Percentiles rank a stretch among this genome's conserved stretches.
Evolutionary conservation across 2,113 vertebrate genomes (phyloP).

Genomic region (Callithrix jacchus): DNA sequence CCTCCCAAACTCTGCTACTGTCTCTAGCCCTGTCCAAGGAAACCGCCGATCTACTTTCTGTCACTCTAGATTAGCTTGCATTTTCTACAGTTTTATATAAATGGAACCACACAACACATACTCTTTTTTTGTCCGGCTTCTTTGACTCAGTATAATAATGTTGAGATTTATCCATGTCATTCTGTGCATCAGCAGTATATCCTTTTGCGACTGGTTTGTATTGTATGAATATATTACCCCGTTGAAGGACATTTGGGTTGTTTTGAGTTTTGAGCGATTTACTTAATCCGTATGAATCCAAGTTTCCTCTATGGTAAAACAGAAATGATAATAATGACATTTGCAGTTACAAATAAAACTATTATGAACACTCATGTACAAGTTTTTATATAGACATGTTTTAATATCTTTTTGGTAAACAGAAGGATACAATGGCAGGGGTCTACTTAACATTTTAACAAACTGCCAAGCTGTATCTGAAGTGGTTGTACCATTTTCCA

Average conservation of each 20-base stretch:
- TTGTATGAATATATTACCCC: not conserved
- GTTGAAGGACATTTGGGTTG: not conserved
- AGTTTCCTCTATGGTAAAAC: too few species aligned
- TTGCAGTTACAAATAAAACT: not conserved
- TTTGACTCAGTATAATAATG: not conserved
- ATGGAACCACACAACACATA: not conserved
- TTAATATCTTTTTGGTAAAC: slow-evolving; percentile 19
- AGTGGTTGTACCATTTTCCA: not conserved
- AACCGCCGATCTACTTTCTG: not conserved
- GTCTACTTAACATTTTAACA: not conserved
- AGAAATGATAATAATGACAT: too few species aligned
- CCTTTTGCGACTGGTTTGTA: not conserved
- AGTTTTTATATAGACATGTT: not conserved
- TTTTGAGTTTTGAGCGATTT: not conserved
- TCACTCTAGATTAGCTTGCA: not conserved
- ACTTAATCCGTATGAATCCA: too few species aligned
- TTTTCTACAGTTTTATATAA: not conserved
- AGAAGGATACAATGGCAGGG: not conserved
- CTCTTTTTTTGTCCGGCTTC: not conserved
- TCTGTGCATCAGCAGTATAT: not conserved
- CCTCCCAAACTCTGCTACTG: not conserved
- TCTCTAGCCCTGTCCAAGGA: not conserved
- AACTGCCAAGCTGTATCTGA: not conserved
- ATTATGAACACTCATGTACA: not conserved
- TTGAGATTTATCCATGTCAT: not conserved